Conservation (phyloP, 2,113 vertebrate species). For the Ammodramus savannarum region DNA sequence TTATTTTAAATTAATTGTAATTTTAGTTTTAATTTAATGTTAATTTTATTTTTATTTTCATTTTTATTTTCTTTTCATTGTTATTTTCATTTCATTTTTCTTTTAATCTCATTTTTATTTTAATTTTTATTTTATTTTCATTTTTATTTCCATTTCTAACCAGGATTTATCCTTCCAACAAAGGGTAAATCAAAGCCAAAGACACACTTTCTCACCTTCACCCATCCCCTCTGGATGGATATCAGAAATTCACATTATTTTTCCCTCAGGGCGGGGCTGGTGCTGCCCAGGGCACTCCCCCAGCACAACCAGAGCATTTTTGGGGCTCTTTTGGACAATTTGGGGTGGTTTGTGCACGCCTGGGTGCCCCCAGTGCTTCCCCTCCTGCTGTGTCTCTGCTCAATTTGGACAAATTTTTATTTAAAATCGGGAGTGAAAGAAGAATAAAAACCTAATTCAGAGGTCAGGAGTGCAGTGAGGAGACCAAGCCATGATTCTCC, state of each 20-base stretch:
- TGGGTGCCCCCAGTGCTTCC: background rate
- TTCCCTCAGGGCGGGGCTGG: no score
- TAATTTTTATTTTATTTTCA: no score
- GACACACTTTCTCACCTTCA: background rate
- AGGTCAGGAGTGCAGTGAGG: background rate
- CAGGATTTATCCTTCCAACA: background rate
- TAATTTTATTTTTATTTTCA: no score
- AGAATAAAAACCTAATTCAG: background rate
- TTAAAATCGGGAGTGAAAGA: background rate
- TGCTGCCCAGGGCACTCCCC: background rate
- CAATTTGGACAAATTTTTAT: background rate
- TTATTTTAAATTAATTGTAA: no score
- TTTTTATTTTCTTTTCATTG: no score
- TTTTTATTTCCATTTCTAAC: accelerated
- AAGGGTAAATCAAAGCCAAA: no score
- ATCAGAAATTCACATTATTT: background rate
- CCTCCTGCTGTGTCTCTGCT: background rate
- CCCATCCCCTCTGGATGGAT: background rate
- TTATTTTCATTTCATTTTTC: no score
- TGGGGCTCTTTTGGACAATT: background rate
- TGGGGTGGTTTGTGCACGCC: no score
- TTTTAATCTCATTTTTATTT: no score
- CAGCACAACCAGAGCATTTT: background rate
- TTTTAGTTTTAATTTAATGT: no score
- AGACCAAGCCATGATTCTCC: background rate